Percentiles rank a stretch among this genome's conserved stretches.
These are phyloP conservation scores for Bruchidius siliquastri DNA, from an alignment of 2,888 invertebrate genomes.

Conservation along the genomic window DNA sequence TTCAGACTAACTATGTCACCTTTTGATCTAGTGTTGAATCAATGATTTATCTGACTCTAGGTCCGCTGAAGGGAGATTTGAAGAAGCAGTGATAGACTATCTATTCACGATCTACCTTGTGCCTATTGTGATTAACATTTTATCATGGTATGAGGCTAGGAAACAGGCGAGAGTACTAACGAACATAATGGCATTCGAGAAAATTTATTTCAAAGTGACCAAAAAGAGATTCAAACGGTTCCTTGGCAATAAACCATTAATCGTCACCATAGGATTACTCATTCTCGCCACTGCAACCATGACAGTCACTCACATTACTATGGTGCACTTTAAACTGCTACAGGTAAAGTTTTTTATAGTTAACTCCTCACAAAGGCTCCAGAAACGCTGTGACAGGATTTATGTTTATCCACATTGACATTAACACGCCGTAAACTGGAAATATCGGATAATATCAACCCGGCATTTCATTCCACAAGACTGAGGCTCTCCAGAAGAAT, in stretches of 20 bases:
- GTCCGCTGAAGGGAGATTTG: constrained; percentile 63
- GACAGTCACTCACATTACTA: constrained; percentile 64
- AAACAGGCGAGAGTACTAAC: constrained; percentile 59
- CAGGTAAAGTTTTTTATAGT: constrained; percentile 46
- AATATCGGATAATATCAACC: too few relatives aligned
- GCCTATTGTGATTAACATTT: constrained; percentile 56
- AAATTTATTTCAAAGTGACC: constrained; percentile 58
- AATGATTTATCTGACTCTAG: constrained; percentile 40
- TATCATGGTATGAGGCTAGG: constrained; percentile 52
- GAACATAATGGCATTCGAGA: constrained; percentile 65
- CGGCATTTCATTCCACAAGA: too few relatives aligned
- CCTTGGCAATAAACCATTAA: constrained; percentile 56
- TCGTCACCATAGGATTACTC: constrained; percentile 57
- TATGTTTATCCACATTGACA: too few relatives aligned
- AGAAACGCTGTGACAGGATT: too few relatives aligned
- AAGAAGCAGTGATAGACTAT: constrained; percentile 72
- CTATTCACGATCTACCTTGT: constrained; percentile 68
- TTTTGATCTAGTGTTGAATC: too few relatives aligned
- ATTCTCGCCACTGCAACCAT: constrained; percentile 60
- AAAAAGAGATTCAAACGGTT: constrained; percentile 55
- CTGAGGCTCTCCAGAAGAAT: too few relatives aligned
- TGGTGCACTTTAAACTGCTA: constrained; percentile 61
- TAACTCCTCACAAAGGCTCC: too few relatives aligned
- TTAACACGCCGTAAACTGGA: too few relatives aligned
- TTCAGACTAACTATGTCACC: too few relatives aligned